Percentiles rank a stretch among this genome's conserved stretches.
Evolutionary conservation across 2,888 invertebrate genomes (phyloP).

Genomic region (Amorpha juglandis): DNA sequence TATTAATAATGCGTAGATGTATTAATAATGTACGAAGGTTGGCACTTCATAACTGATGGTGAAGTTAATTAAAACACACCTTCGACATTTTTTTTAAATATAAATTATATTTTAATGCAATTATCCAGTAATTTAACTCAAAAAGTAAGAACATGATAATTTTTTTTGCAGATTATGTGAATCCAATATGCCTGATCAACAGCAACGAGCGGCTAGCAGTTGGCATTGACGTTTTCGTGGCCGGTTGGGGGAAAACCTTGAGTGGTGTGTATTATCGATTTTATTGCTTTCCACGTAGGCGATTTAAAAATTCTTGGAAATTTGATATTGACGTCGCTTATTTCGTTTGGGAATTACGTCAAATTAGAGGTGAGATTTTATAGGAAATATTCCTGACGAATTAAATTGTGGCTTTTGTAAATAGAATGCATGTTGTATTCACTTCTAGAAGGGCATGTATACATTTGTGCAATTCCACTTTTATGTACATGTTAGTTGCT

Average conservation of each 20-base stretch:
- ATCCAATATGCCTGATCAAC: slow-evolving; percentile 84
- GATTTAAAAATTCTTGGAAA: slow-evolving; percentile 26
- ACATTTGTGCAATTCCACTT: too few relatives aligned
- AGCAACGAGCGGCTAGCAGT: slow-evolving; percentile 57
- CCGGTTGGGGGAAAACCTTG: slow-evolving; percentile 87
- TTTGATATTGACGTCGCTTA: slow-evolving; percentile 17
- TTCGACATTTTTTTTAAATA: neutral
- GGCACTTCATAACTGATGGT: neutral
- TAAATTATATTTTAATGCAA: neutral
- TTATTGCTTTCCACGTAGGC: slow-evolving; percentile 31
- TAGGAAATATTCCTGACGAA: neutral
- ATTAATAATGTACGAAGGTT: neutral
- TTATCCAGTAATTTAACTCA: neutral
- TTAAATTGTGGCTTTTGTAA: neutral
- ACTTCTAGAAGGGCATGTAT: too few relatives aligned
- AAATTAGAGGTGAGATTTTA: neutral
- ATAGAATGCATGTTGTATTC: too few relatives aligned
- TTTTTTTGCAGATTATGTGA: slow-evolving; percentile 78
- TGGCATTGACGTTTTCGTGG: slow-evolving; percentile 81
- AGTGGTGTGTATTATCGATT: slow-evolving; percentile 64
- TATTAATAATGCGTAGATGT: too few relatives aligned
- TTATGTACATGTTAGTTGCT: too few relatives aligned
- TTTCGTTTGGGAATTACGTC: slow-evolving; percentile 39
- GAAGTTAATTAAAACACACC: too few relatives aligned
- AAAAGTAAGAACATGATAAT: neutral